Base-by-base conservation (phyloP, 2,888 invertebrate genomes). In the Nemapogon koenigi region DNA sequence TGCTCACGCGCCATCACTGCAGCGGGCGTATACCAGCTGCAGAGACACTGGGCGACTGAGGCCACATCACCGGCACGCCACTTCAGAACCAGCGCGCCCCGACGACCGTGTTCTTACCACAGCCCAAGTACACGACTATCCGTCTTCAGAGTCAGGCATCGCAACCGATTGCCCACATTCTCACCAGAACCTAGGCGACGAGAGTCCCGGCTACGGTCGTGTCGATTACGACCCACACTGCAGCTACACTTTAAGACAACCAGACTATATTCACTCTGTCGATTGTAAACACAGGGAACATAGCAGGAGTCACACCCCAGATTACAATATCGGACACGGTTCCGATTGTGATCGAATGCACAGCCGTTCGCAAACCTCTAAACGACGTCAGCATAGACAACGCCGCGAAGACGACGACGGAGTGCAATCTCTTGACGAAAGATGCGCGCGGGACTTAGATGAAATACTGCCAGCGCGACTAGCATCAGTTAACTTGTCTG, bases 61-160 rank as follows among this genome's bases (percentile, higher is more conserved):
- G 3, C 70, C 71, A 1, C 63, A 69, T 43, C 76, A 76, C 46
- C 68, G 76, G 14, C 75, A 76, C 49, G 75, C 72, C 11, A 49
- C 63, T 3, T 79, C 80, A 32, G 79, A 79, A 45, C 80, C 79
- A 1, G 75, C 70, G 16, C 60, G 66, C 26, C 64, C 75, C 40
- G 79, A 79, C 59, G 79, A 79, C 51, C 67, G 65, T n/a, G 66
- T 72, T 11, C 65, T 79, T 10, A 79, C 60, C 32, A 76, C 73
- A 8, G 48, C 76, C 41, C 78, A 80, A 49, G 79, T 80, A 35
- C 80, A 80, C 62, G 78, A 79, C 44, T 80, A 79, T 41, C 79
- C 79, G 3, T 79, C 79, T n/a, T 79, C 79, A 30, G 80, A 80
- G 44, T 76, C 78, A n/a, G 79, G 79, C 30, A 79, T 79, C 40